Evolutionary conservation across 2,113 vertebrate species (phyloP).

Genomic region (Pseudois nayaur): DNA sequence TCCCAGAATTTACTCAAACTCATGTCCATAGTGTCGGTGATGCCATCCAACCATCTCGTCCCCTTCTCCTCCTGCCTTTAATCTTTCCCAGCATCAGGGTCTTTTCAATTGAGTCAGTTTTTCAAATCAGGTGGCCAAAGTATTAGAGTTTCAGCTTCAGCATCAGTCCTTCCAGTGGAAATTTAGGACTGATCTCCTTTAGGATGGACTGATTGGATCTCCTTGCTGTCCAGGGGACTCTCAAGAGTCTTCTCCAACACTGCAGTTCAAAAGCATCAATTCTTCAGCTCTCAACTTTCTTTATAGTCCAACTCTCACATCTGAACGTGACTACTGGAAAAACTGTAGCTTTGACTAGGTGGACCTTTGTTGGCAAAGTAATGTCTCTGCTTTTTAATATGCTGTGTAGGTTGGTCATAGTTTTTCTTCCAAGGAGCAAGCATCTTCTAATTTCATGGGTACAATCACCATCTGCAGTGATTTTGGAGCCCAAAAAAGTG

Average conservation of each 20-base stretch:
- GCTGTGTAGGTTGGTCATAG: not conserved
- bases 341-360: not conserved
- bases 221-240: not conserved
- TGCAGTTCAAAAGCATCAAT: not conserved
- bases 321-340: not conserved
- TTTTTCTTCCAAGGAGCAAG: not conserved
- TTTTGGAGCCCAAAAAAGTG: not conserved
- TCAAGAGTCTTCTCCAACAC: not conserved
- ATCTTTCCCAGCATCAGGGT: not conserved
- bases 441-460: not conserved
- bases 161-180: not conserved
- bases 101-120: not conserved
- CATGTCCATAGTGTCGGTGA: not conserved
- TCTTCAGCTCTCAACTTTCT: not conserved
- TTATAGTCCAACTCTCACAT: not conserved
- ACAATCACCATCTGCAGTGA: not conserved
- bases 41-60: not conserved
- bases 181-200: not conserved
- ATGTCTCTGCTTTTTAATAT: not conserved
- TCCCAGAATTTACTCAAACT: not conserved
- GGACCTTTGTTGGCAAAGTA: not conserved
- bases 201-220: not conserved
- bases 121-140: not conserved
- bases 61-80: not conserved
- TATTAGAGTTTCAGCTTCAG: not conserved